A percentile compares a stretch with the other conserved stretches of the same genome.
Conservation (phyloP, 2,113 vertebrate species). For the Vulpes lagopus region DNA sequence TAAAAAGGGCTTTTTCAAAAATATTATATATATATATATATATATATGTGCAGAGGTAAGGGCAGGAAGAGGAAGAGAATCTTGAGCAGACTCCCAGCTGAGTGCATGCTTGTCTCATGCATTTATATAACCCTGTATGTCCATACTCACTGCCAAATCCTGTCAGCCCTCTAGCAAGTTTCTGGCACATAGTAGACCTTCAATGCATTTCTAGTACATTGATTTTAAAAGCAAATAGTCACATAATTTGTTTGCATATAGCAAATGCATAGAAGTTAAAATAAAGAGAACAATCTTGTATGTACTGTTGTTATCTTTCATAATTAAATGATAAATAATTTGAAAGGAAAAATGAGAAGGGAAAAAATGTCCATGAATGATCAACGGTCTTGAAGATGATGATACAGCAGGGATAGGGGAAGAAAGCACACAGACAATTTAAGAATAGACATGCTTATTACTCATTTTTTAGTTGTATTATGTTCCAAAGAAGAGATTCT, state of each 20-base stretch:
- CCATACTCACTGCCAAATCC: background rate
- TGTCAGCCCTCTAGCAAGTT: background rate
- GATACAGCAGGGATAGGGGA: background rate
- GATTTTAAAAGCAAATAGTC: conserved; percentile 14
- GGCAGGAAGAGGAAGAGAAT: background rate
- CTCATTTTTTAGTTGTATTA: background rate
- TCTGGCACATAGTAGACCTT: background rate
- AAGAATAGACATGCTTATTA: background rate
- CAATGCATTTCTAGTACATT: background rate
- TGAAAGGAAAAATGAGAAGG: background rate
- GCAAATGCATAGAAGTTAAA: background rate
- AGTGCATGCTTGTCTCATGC: background rate
- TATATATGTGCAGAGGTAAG: background rate
- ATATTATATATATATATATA: too few species aligned
- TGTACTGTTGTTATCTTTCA: background rate
- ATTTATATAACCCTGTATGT: background rate
- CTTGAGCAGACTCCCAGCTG: background rate
- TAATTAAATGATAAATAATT: conserved; percentile 23
- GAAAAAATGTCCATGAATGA: background rate
- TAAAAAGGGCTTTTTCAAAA: background rate
- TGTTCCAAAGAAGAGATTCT: background rate
- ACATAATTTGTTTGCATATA: background rate
- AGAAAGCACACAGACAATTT: background rate
- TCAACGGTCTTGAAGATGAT: background rate
- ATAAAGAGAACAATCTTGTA: background rate